These are phyloP conservation scores for Nemotelus pantherinus DNA, from an alignment of 2,888 invertebrate genomes.

Conservation along the genomic window DNA sequence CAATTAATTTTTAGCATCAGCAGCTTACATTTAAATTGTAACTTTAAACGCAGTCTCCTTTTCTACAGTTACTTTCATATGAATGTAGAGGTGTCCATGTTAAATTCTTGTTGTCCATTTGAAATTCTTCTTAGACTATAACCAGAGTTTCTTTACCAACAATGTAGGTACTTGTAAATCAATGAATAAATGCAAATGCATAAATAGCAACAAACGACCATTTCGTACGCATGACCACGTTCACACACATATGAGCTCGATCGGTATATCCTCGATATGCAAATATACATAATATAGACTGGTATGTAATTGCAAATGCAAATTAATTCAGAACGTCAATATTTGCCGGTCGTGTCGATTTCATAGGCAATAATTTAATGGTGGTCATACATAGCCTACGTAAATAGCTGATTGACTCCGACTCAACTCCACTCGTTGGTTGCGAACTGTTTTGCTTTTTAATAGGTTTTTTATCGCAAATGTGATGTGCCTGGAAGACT, in stretches of 20 bases:
- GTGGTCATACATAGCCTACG: background rate
- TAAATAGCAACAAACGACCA: too few relatives aligned
- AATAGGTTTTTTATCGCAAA: background rate
- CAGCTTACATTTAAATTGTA: too few relatives aligned
- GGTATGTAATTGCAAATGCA: constrained; percentile 18
- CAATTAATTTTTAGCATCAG: too few relatives aligned
- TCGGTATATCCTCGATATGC: background rate
- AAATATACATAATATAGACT: background rate
- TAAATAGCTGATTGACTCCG: constrained; percentile 13
- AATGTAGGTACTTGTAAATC: too few relatives aligned
- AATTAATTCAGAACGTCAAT: constrained; percentile 32
- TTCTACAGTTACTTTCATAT: too few relatives aligned
- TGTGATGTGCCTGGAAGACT: constrained; percentile 26
- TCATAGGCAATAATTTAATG: constrained; percentile 27
- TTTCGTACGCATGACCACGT: too few relatives aligned
- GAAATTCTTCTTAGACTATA: too few relatives aligned
- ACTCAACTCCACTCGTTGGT: background rate
- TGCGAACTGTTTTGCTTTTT: constrained; percentile 9
- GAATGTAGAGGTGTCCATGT: too few relatives aligned
- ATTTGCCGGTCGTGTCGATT: constrained; percentile 24
- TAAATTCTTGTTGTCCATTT: too few relatives aligned
- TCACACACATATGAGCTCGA: background rate
- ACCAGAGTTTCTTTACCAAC: too few relatives aligned
- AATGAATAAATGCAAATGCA: too few relatives aligned
- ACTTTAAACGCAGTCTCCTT: too few relatives aligned